Conservation (phyloP, 2,797 vertebrate species). For the Clarias pachynema region DNA sequence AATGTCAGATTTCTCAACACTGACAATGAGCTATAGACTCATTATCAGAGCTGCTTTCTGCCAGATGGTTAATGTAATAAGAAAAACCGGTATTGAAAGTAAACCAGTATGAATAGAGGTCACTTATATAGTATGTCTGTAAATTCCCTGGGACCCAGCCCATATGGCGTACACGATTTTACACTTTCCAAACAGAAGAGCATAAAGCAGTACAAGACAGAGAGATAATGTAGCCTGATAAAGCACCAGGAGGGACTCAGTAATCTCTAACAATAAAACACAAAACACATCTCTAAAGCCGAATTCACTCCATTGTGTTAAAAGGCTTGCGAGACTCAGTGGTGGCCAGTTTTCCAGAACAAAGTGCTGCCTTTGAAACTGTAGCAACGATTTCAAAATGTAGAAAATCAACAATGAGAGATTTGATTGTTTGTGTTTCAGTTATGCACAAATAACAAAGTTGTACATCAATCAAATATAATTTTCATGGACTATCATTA, state of each 20-base stretch:
- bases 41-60: slow-evolving; percentile 1
- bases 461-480: neutral
- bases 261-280: neutral
- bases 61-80: slow-evolving; percentile 15
- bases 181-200: neutral
- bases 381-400: neutral
- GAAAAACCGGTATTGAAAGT: slow-evolving; percentile 42
- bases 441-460: neutral
- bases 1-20: neutral
- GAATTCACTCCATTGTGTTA: neutral
- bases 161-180: neutral
- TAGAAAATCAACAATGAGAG: neutral
- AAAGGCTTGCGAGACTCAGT: neutral
- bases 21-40: slow-evolving; percentile 10
- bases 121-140: slow-evolving; percentile 44
- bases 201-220: neutral
- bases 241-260: neutral
- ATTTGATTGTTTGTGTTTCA: neutral
- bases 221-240: neutral
- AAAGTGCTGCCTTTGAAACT: neutral
- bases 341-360: neutral
- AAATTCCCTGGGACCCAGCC: neutral
- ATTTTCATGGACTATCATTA: neutral
- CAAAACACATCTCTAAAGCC: neutral
- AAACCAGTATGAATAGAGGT: slow-evolving; percentile 64